Base-by-base conservation (phyloP, 2,113 vertebrate species). In the Lates calcarifer region DNA sequence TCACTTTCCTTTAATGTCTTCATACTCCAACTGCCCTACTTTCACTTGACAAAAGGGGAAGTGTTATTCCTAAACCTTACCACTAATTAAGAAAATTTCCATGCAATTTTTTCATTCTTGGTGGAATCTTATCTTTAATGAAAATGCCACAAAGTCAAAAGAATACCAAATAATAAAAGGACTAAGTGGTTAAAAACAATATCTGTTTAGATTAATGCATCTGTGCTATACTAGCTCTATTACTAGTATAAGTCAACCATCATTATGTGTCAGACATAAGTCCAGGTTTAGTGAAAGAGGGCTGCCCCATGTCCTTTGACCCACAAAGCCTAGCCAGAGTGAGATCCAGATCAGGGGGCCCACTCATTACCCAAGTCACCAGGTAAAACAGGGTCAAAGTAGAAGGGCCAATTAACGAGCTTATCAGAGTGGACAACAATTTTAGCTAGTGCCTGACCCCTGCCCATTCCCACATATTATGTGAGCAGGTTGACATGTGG, bases 401-500 rank as follows among this genome's bases (percentile, higher is more conserved):
- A 29, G 57, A 31, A 63, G 2, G 2, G 56, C 33, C 8, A 11
- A 65, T 66, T 60, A 55, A 72, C 55, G 43, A 15, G n/a, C 66
- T 72, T 20, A 60, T 53, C 39, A 51, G 31, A 57, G 17, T 26
- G 26, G 29, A 39, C 26, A 63, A 69, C 26, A 29, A 31, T 28
- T 63, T 66, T 33, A 70, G 58, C 10, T 35, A 28, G 11, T 29
- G 37, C 28, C 29, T 64, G 35, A 41, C 24, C 51, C 7, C 35
- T 65, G 10, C 13, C 13, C 13, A 55, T 49, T 55, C 0, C 8
- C 45, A 71, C 20, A 14, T 33, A 5, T 49, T 63, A 20, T 60
- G 13, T 73, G 41, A 73, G 64, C 22, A n/a, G 26, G n/a, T 73
- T 49, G 53, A 43, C 31, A n/a, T 68, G 69, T 9, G 22, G 22